Percentiles rank a stretch among this genome's conserved stretches.
phyloP scores from a whole-genome alignment of 2,888 invertebrate genomes.

The Gibbula magus region DNA sequence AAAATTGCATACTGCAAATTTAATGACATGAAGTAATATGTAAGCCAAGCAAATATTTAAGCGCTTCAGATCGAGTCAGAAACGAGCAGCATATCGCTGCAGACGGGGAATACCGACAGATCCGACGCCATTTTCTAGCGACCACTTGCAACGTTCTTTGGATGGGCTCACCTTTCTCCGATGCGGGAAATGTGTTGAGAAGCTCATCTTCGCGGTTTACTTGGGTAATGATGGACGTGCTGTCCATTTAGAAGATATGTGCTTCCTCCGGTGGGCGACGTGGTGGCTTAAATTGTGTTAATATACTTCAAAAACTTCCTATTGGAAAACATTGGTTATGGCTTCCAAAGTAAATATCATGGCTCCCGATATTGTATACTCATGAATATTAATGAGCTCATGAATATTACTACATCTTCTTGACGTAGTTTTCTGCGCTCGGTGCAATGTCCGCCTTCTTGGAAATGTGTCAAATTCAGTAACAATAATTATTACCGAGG shows the following conservation, averaged over 20 bases:
- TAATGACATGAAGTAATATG: not conserved
- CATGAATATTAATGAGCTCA: constrained; percentile 66
- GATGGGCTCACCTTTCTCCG: constrained; percentile 88
- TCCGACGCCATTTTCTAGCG: constrained; percentile 60
- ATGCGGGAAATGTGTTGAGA: constrained; percentile 89
- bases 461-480: too few relatives aligned
- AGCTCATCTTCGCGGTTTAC: constrained; percentile 98
- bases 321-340: constrained; percentile 38
- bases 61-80: not conserved
- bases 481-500: too few relatives aligned
- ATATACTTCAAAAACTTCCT: constrained; percentile 39
- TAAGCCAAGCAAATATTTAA: not conserved
- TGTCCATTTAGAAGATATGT: constrained; percentile 81
- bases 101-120: constrained; percentile 32
- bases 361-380: constrained; percentile 49
- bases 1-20: not conserved
- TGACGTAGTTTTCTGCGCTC: not conserved
- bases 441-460: too few relatives aligned
- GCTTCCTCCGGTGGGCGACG: constrained; percentile 50
- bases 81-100: not conserved
- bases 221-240: constrained; percentile 99
- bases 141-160: constrained; percentile 43
- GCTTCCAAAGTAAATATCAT: constrained; percentile 55
- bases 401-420: constrained; percentile 25
- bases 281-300: constrained; percentile 41